Base-by-base conservation (phyloP, 1,140 invertebrate species). In the Dinothrombium tinctorium region DNA sequence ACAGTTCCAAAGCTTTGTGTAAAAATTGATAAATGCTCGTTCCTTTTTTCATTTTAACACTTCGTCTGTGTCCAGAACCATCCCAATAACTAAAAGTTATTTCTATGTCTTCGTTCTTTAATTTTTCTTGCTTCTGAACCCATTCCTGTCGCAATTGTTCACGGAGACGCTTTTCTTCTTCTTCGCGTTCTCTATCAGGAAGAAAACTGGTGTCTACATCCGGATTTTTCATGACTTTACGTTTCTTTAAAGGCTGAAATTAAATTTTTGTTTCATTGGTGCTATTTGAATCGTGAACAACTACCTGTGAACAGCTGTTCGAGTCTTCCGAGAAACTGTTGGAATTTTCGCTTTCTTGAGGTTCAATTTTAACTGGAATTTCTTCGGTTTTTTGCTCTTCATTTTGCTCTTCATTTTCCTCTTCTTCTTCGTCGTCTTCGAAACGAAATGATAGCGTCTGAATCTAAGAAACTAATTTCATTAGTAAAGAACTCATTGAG, bases 31-130 rank as follows among this genome's bases (percentile, higher is more conserved):
- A 92, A 41, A 99, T 89, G 3, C 83, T 94, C 60, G 92, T 89
- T 38, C 90, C 87, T 71, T 94, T 94, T 56, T 89, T 90, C 65
- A 92, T 76, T 41, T 71, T 69, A 21, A 89, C 76, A 59, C 79
- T 81, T 49, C 83, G 67, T 44, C 94, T 69, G 61, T 99, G 94
- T 1, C 90, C 90, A n/a, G 87, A 95, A 14, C 94, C 94, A 65
- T 99, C 94, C 94, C 94, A 99, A 59, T 98, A 99, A 61, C 84
- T 92, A 65, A 94, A 99, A 4, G 89, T 94, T 14, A 99, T 89
- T 48, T 89, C 80, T 47, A 99, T 96, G 49, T 94, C 86, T 63
- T 99, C 90, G 62, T 90, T 84, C 59, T 99, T 99, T 0, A 98
- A 64, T 36, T 77, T 74, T 50, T 89, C 80, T 59, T 99, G 92